These are phyloP conservation scores for Pegoplata infirma DNA, from an alignment of 2,888 invertebrate species.

Conservation along the genomic window DNA sequence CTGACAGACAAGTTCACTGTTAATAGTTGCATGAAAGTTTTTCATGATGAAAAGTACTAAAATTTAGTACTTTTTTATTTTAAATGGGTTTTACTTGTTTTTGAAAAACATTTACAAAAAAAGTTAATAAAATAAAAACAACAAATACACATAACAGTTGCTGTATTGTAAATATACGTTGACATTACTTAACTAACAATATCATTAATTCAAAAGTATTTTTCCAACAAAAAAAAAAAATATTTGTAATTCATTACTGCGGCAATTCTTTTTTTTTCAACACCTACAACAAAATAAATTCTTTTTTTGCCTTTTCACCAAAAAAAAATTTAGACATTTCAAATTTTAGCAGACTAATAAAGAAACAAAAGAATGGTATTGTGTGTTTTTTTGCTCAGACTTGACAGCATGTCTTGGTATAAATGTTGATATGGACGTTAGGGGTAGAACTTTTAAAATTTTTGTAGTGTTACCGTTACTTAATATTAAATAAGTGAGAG, in stretches of 20 bases:
- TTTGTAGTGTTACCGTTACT: no score
- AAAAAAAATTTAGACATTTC: not conserved
- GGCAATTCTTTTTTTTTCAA: not conserved
- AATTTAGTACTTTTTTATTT: no score
- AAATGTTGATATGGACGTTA: slow-evolving; percentile 26
- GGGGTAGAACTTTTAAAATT: no score
- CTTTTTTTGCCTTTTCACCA: not conserved
- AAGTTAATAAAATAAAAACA: no score
- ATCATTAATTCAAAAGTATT: not conserved
- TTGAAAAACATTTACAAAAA: no score
- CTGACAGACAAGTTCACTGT: slow-evolving; percentile 18
- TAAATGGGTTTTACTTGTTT: no score
- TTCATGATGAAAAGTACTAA: not conserved
- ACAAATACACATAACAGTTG: no score
- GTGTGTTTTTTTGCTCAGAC: not conserved
- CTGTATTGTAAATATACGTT: no score
- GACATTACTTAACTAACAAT: not conserved
- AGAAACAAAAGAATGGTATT: slow-evolving; percentile 34
- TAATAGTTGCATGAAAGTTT: slow-evolving; percentile 2
- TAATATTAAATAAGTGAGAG: no score
- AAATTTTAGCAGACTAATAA: slow-evolving; percentile 26
- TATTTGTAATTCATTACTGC: slow-evolving; percentile 16
- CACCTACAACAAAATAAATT: slow-evolving; percentile 7
- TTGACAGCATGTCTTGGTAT: not conserved
- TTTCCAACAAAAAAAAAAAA: not conserved